Conservation (phyloP, 2,113 vertebrate species). For the Cranoglanis bouderius region DNA sequence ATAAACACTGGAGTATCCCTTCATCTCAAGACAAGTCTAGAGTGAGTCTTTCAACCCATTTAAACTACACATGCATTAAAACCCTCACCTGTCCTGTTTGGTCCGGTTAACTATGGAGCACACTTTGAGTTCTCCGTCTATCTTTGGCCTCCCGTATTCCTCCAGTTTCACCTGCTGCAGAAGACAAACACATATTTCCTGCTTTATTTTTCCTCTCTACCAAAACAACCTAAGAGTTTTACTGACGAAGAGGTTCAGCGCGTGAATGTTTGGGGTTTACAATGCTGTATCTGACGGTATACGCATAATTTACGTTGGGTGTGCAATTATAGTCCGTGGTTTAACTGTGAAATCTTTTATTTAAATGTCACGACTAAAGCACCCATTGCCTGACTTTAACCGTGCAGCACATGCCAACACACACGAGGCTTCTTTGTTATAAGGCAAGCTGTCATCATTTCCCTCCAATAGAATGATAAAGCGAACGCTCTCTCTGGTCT, state of each 20-base stretch:
- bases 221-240: not conserved
- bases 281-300: too few species aligned
- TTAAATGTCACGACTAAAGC: not conserved
- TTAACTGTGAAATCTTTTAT: not conserved
- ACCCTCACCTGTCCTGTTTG: constrained; percentile 91
- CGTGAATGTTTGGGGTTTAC: not conserved
- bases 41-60: not conserved
- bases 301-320: not conserved
- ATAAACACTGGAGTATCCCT: too few species aligned
- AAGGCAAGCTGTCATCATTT: not conserved
- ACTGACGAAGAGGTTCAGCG: not conserved
- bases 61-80: not conserved
- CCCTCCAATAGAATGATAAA: not conserved
- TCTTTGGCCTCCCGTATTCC: constrained; percentile 94
- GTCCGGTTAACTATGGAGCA: constrained; percentile 92
- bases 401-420: not conserved
- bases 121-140: constrained; percentile 94
- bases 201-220: not conserved
- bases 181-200: constrained; percentile 47
- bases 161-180: constrained; percentile 91
- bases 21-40: not conserved
- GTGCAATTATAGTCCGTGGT: not conserved
- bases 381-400: not conserved
- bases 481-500: not conserved
- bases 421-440: not conserved